Evolutionary conservation across 2,888 invertebrate species (phyloP).

Genomic region (Spialia ferax): DNA sequence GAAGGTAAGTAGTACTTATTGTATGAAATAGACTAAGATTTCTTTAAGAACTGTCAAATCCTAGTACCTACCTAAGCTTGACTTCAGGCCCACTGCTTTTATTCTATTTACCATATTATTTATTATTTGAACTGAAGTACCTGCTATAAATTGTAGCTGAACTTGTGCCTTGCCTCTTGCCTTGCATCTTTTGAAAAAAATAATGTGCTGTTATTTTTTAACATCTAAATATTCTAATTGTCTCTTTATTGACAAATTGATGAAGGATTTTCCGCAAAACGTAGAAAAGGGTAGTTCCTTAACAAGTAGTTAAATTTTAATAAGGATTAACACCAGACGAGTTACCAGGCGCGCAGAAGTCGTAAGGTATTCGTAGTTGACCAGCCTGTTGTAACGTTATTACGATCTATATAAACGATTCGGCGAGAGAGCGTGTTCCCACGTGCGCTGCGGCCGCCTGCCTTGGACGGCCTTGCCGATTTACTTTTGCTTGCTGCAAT

Average conservation of each 20-base stretch:
- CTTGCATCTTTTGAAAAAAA: too few species aligned
- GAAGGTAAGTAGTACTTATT: too few species aligned
- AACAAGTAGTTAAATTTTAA: neutral
- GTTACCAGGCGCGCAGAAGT: constrained; percentile 2
- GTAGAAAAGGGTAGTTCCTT: neutral
- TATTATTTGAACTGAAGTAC: too few species aligned
- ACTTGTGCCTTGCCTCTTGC: too few species aligned
- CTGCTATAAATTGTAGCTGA: too few species aligned
- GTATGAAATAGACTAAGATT: neutral
- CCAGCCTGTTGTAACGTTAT: constrained; percentile 10
- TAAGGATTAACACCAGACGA: neutral
- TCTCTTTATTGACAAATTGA: too few species aligned
- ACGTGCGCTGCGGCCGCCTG: constrained; percentile 66
- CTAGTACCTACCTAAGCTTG: too few species aligned
- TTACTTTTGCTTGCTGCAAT: constrained; percentile 55
- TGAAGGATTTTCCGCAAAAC: too few species aligned
- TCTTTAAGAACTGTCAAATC: too few species aligned
- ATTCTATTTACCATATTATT: too few species aligned
- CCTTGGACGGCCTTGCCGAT: constrained; percentile 82
- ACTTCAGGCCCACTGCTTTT: too few species aligned
- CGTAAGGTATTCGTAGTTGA: neutral
- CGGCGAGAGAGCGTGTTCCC: constrained; percentile 58
- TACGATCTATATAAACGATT: constrained; percentile 37
- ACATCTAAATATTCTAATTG: neutral
- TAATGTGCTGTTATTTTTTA: too few species aligned